phyloP scores from a whole-genome alignment of 2,888 invertebrate species.

The Chrysina gloriosa region DNA sequence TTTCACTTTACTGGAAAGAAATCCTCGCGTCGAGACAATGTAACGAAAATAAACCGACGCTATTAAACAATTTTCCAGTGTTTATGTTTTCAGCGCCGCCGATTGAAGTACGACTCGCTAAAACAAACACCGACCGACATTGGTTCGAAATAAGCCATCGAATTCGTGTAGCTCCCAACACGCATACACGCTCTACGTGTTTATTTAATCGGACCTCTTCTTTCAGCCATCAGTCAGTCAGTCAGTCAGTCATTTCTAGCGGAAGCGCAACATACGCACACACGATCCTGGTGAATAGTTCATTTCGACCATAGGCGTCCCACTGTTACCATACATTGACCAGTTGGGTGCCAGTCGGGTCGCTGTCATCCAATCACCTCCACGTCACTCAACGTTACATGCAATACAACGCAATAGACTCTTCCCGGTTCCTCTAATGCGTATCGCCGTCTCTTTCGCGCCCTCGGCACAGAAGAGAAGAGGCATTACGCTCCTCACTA shows the following conservation, averaged over 20 bases:
- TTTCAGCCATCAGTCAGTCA: conserved; percentile 20
- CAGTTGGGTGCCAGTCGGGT: conserved; percentile 49
- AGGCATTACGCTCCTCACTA: background rate
- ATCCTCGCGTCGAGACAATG: conserved; percentile 14
- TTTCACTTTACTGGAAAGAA: background rate
- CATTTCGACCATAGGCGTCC: conserved; percentile 40
- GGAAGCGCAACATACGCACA: background rate
- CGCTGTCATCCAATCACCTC: conserved; percentile 52
- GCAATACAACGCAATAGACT: conserved; percentile 17
- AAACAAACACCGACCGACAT: conserved; percentile 10
- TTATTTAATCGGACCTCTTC: conserved; percentile 15
- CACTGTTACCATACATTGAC: conserved; percentile 49
- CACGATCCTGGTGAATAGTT: background rate
- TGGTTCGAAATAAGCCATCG: conserved; percentile 14
- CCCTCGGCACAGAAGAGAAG: background rate
- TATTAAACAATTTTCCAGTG: conserved; percentile 9
- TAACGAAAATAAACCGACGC: conserved; percentile 3
- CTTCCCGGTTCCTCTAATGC: background rate
- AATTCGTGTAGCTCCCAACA: conserved; percentile 11
- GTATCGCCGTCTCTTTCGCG: background rate
- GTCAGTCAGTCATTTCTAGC: conserved; percentile 15
- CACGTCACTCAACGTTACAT: conserved; percentile 40
- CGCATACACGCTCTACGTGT: background rate
- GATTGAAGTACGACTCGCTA: conserved; percentile 18
- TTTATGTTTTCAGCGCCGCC: conserved; percentile 16